A percentile compares a stretch with the other conserved stretches of the same genome.
These are phyloP conservation scores for Chalcis sispes DNA, from an alignment of 2,888 invertebrate genomes.

Conservation along the genomic window DNA sequence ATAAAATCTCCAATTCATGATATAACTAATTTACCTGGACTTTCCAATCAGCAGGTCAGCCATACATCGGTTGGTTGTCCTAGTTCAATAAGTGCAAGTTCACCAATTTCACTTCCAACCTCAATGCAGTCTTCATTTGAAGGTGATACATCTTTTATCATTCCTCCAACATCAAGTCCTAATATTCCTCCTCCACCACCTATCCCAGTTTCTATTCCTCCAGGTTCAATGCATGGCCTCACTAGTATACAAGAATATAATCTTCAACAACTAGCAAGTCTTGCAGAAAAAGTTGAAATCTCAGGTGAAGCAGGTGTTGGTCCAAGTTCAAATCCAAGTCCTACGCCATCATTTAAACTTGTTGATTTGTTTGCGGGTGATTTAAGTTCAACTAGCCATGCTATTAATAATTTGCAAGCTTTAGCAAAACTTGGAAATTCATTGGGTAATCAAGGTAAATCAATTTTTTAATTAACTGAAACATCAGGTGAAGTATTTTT, in stretches of 20 bases:
- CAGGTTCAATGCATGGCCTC: conserved; percentile 77
- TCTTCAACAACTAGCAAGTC: conserved; percentile 88
- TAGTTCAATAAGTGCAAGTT: conserved; percentile 82
- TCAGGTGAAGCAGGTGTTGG: conserved; percentile 69
- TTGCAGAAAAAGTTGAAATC: conserved; percentile 83
- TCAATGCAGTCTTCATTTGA: conserved; percentile 88
- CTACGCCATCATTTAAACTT: conserved; percentile 83
- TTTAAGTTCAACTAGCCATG: conserved; percentile 82
- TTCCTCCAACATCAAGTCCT: conserved; percentile 75
- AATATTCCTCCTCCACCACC: conserved; percentile 74
- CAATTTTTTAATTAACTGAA: conserved; percentile 16
- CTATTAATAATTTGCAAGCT: conserved; percentile 92
- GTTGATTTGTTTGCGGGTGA: conserved; percentile 88
- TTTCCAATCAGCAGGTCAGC: conserved; percentile 77
- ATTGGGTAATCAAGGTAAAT: conserved; percentile 77
- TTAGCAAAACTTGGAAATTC: conserved; percentile 88
- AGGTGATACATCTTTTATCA: conserved; percentile 80
- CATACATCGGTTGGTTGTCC: conserved; percentile 79
- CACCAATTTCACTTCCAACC: conserved; percentile 82
- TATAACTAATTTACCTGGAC: conserved; percentile 74
- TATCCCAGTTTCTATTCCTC: conserved; percentile 68
- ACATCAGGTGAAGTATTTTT: neutral
- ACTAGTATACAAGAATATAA: conserved; percentile 91
- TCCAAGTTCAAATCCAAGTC: conserved; percentile 78
- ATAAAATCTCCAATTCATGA: conserved; percentile 72